These are phyloP conservation scores for Zaprionus camerounensis DNA, from an alignment of 1,140 invertebrate species.

Conservation along the genomic window DNA sequence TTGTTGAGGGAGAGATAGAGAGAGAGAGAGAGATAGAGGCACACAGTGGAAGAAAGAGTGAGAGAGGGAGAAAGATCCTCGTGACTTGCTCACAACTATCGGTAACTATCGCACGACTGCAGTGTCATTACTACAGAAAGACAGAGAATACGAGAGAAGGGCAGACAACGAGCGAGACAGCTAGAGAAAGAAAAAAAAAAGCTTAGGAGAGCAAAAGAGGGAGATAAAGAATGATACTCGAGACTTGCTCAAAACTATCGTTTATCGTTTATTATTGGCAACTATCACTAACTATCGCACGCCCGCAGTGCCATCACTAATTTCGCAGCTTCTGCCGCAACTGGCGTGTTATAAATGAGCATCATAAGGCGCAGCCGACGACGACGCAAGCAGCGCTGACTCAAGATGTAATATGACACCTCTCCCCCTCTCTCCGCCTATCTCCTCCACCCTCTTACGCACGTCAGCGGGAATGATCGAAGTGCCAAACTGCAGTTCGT, in stretches of 20 bases:
- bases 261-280: no score
- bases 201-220: no score
- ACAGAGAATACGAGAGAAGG: no score
- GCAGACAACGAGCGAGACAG: no score
- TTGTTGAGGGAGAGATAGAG: constrained; percentile 44
- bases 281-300: background rate
- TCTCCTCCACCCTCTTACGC: background rate
- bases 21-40: background rate
- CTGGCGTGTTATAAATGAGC: constrained; percentile 21
- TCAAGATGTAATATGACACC: constrained; percentile 65
- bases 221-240: no score
- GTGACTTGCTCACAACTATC: background rate
- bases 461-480: constrained; percentile 1
- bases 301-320: constrained; percentile 3
- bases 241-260: no score
- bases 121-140: no score
- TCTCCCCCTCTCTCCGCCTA: background rate
- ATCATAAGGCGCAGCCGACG: constrained; percentile 6
- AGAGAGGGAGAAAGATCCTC: no score
- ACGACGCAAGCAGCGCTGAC: constrained; percentile 30
- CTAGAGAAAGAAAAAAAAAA: no score
- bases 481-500: constrained; percentile 34
- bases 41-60: background rate
- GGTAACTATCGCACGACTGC: background rate
- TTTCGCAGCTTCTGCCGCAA: constrained; percentile 10